These are phyloP conservation scores for Poeciliopsis infans DNA, from an alignment of 2,797 vertebrate genomes.

Conservation along the genomic window DNA sequence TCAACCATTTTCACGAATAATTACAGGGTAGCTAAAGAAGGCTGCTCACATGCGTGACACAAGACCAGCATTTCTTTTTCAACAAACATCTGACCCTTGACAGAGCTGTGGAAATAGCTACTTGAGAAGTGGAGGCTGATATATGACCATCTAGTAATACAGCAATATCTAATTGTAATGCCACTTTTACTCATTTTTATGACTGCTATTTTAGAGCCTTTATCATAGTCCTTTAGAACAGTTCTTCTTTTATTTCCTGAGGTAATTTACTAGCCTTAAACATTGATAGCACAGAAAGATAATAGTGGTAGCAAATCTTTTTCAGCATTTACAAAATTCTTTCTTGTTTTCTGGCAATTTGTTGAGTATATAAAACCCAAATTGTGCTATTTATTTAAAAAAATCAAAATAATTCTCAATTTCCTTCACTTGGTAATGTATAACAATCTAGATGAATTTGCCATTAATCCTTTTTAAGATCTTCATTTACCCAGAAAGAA, in stretches of 20 bases:
- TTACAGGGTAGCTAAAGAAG: background rate
- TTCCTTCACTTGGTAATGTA: constrained; percentile 14
- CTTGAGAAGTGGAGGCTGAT: constrained; percentile 21
- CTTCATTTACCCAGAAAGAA: too few species aligned
- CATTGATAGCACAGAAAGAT: constrained; percentile 23
- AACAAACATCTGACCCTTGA: background rate
- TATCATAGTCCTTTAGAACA: constrained; percentile 10
- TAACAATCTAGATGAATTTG: background rate
- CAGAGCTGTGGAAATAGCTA: background rate
- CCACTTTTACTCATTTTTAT: constrained; percentile 48
- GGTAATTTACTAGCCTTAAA: constrained; percentile 40
- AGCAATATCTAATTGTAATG: constrained; percentile 13
- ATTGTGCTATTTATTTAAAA: constrained; percentile 2
- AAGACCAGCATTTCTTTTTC: background rate
- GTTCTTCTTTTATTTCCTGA: background rate
- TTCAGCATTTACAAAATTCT: background rate
- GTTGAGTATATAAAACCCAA: background rate
- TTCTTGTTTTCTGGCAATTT: background rate
- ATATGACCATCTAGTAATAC: constrained; percentile 14
- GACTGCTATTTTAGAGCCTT: constrained; percentile 21
- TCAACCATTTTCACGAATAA: background rate
- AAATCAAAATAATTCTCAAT: constrained; percentile 10
- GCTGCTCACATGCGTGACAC: background rate
- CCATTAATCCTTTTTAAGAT: too few species aligned
- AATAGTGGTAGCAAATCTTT: constrained; percentile 32